These are phyloP conservation scores for Oscheius myriophilus DNA, from an alignment of 2,888 invertebrate species.

Conservation along the genomic window DNA sequence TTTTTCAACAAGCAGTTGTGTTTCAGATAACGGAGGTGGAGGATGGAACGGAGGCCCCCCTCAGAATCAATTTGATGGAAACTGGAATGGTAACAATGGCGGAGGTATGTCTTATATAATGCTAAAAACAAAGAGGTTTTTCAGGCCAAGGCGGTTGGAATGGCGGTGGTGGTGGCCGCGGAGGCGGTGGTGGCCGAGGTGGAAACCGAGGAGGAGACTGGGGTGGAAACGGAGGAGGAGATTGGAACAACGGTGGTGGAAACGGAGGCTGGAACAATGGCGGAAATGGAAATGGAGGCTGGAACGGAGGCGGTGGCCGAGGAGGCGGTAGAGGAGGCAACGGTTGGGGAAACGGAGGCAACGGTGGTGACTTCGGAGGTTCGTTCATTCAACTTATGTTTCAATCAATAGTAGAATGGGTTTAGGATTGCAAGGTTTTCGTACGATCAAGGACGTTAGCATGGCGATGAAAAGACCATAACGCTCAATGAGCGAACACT, in stretches of 20 bases:
- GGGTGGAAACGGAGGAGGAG: constrained; percentile 4
- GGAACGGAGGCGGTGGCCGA: neutral
- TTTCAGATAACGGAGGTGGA: neutral
- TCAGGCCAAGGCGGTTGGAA: no score
- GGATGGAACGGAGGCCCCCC: constrained; percentile 2
- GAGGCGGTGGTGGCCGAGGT: constrained; percentile 9
- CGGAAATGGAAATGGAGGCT: constrained; percentile 5
- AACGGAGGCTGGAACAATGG: neutral
- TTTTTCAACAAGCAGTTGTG: neutral
- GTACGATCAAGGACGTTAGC: no score
- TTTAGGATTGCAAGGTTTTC: no score
- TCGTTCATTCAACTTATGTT: no score
- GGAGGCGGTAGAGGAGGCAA: constrained; percentile 8
- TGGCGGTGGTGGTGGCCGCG: neutral
- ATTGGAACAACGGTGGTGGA: neutral
- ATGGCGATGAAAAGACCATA: no score
- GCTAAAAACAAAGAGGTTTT: no score
- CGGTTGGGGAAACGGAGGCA: neutral
- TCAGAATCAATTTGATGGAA: no score
- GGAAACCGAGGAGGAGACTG: constrained; percentile 9
- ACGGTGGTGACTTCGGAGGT: constrained; percentile 1
- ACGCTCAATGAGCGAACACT: no score
- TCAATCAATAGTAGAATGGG: no score
- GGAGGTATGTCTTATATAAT: no score
- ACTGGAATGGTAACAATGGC: neutral